phyloP scores from a whole-genome alignment of 2,888 invertebrate genomes.

The Acronicta aceris region DNA sequence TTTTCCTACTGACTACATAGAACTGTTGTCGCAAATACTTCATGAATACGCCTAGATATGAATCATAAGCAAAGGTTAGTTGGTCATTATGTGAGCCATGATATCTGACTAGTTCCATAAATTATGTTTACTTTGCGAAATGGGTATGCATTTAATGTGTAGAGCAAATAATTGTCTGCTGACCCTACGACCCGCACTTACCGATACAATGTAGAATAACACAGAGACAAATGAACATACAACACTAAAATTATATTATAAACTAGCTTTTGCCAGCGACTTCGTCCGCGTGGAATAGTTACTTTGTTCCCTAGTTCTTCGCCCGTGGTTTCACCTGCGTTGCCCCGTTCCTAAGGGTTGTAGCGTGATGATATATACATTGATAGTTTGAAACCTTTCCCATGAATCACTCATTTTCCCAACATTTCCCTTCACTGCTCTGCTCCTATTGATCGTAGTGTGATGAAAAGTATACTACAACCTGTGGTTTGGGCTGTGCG shows the following conservation, averaged over 20 bases:
- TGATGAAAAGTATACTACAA: too few relatives aligned
- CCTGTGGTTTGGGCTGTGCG: too few relatives aligned
- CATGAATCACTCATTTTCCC: too few relatives aligned
- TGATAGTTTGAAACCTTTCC: too few relatives aligned
- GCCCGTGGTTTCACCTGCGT: too few relatives aligned
- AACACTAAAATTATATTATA: neutral
- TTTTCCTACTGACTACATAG: conserved; percentile 1
- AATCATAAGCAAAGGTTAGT: conserved; percentile 33
- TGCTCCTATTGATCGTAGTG: too few relatives aligned
- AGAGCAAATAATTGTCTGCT: conserved; percentile 9
- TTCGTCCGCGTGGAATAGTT: too few relatives aligned
- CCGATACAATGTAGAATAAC: neutral
- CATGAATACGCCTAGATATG: conserved; percentile 24
- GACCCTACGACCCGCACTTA: conserved; percentile 5
- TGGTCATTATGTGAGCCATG: conserved; percentile 34
- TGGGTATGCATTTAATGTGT: conserved; percentile 9
- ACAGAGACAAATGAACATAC: neutral
- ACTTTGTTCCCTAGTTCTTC: too few relatives aligned
- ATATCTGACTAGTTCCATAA: conserved; percentile 8
- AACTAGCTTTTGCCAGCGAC: too few relatives aligned
- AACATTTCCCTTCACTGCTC: too few relatives aligned
- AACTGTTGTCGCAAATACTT: conserved; percentile 22
- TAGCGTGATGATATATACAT: too few relatives aligned
- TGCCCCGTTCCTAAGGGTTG: too few relatives aligned
- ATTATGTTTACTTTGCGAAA: conserved; percentile 15